Percentiles rank a stretch among this genome's conserved stretches.
Conservation (phyloP, 2,797 vertebrate genomes). For the Champsocephalus gunnari region DNA sequence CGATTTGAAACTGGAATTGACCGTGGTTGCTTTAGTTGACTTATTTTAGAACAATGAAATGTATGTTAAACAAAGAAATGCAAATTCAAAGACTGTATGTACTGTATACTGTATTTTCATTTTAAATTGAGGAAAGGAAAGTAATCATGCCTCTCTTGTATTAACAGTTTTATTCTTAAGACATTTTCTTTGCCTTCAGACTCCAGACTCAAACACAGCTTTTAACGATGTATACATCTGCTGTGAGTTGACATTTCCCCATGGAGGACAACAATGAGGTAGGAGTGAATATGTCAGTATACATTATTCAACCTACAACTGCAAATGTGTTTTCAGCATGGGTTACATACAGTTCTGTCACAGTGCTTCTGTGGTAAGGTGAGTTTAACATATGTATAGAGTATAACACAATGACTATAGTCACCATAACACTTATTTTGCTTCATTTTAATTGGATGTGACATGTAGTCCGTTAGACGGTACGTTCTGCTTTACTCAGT, state of each 20-base stretch:
- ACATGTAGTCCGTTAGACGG: background rate
- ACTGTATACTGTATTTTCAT: slow-evolving; percentile 10
- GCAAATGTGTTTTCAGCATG: background rate
- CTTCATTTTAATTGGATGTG: background rate
- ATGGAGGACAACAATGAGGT: background rate
- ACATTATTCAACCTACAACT: slow-evolving; percentile 7
- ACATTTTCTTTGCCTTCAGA: background rate
- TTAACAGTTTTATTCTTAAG: background rate
- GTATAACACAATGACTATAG: background rate
- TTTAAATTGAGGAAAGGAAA: background rate
- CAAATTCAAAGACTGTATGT: background rate
- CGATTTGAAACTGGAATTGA: accelerated
- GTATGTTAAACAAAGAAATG: background rate
- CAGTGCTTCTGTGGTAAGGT: background rate
- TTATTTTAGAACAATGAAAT: background rate
- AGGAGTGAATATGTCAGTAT: slow-evolving; percentile 4
- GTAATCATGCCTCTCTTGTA: background rate
- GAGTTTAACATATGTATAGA: background rate
- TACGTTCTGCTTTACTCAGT: background rate
- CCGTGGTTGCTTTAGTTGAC: background rate
- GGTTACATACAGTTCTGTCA: slow-evolving; percentile 6
- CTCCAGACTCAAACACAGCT: background rate
- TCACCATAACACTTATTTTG: background rate
- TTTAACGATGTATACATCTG: background rate
- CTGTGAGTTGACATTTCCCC: background rate